phyloP scores from a whole-genome alignment of 2,888 invertebrate species.

The Carpatolechia fugitivella region DNA sequence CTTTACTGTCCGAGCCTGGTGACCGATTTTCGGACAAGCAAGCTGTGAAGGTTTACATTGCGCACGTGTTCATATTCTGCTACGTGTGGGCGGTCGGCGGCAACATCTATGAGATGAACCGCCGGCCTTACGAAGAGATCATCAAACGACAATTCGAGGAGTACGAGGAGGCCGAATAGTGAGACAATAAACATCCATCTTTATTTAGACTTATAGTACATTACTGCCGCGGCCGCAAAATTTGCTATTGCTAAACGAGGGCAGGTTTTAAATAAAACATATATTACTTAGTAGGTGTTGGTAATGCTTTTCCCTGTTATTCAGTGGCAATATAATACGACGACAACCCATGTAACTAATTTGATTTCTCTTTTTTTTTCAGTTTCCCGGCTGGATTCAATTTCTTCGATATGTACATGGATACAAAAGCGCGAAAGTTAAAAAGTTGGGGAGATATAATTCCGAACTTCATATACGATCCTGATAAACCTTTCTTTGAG shows the following conservation, averaged over 20 bases:
- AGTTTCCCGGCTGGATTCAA: conserved; percentile 84
- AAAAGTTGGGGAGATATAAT: conserved; percentile 90
- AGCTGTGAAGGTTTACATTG: conserved; percentile 81
- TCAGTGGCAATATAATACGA: no score
- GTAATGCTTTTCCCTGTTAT: no score
- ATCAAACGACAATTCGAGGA: conserved; percentile 85
- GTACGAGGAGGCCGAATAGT: conserved; percentile 82
- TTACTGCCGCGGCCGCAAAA: not conserved
- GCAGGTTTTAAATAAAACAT: no score
- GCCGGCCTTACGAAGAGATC: conserved; percentile 84
- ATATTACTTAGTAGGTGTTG: no score
- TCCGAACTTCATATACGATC: conserved; percentile 85
- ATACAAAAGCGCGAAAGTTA: conserved; percentile 83
- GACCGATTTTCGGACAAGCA: conserved; percentile 81
- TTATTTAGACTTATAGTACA: not conserved
- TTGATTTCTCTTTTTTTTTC: conserved; percentile 19
- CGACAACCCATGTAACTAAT: no score
- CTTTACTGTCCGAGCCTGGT: conserved; percentile 82
- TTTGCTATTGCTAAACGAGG: no score
- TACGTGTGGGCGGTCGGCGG: conserved; percentile 94
- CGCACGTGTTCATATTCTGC: conserved; percentile 89
- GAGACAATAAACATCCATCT: conserved; percentile 25
- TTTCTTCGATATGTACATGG: conserved; percentile 88
- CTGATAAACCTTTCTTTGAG: conserved; percentile 89
- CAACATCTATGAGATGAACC: conserved; percentile 85